Evolutionary conservation across 1,140 invertebrate species (phyloP), one percentile per base, ranked within the genome.

Genomic region (Metopolophium dirhodum): DNA sequence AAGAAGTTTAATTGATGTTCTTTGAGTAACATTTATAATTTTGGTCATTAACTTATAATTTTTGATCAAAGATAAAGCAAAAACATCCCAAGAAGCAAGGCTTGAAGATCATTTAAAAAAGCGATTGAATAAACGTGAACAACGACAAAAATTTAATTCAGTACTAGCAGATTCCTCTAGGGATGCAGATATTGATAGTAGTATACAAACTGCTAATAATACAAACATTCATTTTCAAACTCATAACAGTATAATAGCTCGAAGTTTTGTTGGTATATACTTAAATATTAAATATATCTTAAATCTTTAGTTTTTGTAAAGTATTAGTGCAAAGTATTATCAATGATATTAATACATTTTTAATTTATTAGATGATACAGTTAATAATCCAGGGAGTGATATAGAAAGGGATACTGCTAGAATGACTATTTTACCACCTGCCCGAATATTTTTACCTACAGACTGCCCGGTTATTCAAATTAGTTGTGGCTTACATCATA

Each of bases 401-500:
- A 95, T 96, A 0, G 97, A 97, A 93, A 95, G 96, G 94, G 96
- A 97, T 93, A 96, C 96, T 18, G 95, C 96, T 37, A 96, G 97
- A 94, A 96, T 98, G 93, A 96, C 97, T n/a, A 97, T 97, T 94
- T 95, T 99, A 93, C 96, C 98, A 87, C 98, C 98, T 35, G 97
- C 97, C 9, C 96, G 97, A 94, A 96, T 99, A 30, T 95, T 96
- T 90, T 95, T 99, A 87, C 97, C 95, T 93, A 96, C 95, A 94
- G 96, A 96, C 93, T 97, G 96, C 95, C 96, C 97, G 9, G 97
- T 98, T 77, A 96, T 97, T 49, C 97, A 98, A 95, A 97, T 99
- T 41, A 96, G 98, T 6, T 98, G 98, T 95, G 98, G 98, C 20
- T 96, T 99, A 86, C 98, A 99, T 95, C 98, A 99, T 94, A 98